Conservation (phyloP, 2,888 invertebrate species). For the Limnephilus auricula region DNA sequence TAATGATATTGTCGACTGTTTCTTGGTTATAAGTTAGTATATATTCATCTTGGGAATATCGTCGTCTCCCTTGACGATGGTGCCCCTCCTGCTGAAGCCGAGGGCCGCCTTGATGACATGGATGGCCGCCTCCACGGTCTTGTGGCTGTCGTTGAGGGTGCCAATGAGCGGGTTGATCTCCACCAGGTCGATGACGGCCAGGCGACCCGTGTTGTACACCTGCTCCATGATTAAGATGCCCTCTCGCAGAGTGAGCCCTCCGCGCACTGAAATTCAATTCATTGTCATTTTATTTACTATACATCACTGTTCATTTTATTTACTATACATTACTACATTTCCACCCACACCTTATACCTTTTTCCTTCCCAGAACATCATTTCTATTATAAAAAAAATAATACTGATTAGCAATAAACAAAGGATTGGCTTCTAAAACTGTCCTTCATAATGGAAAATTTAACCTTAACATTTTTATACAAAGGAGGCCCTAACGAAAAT, state of each 20-base stretch:
- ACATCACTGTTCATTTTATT: too few species aligned
- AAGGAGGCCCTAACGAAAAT: too few species aligned
- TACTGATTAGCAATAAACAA: not conserved
- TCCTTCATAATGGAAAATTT: too few species aligned
- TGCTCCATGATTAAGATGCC: slow-evolving; percentile 89
- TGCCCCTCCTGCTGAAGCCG: slow-evolving; percentile 81
- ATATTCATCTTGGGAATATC: slow-evolving; percentile 70
- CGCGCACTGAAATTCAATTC: slow-evolving; percentile 79
- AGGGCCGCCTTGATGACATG: slow-evolving; percentile 86
- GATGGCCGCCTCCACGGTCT: slow-evolving; percentile 86
- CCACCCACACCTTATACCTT: too few species aligned
- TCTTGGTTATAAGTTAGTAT: not conserved
- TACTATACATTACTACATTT: too few species aligned
- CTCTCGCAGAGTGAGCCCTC: slow-evolving; percentile 90
- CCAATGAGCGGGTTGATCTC: slow-evolving; percentile 95
- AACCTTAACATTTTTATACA: too few species aligned
- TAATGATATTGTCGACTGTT: not conserved
- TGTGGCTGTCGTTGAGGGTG: slow-evolving; percentile 79
- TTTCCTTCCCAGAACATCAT: too few species aligned
- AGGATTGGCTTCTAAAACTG: too few species aligned
- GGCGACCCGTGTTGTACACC: slow-evolving; percentile 83
- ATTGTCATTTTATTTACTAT: not conserved
- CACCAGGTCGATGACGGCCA: slow-evolving; percentile 91
- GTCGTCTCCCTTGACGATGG: slow-evolving; percentile 75
- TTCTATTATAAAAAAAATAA: too few species aligned